Evolutionary conservation across 2,113 vertebrate genomes (phyloP), one percentile per base, ranked within the genome.

Genomic region (Uropsilus gracilis): DNA sequence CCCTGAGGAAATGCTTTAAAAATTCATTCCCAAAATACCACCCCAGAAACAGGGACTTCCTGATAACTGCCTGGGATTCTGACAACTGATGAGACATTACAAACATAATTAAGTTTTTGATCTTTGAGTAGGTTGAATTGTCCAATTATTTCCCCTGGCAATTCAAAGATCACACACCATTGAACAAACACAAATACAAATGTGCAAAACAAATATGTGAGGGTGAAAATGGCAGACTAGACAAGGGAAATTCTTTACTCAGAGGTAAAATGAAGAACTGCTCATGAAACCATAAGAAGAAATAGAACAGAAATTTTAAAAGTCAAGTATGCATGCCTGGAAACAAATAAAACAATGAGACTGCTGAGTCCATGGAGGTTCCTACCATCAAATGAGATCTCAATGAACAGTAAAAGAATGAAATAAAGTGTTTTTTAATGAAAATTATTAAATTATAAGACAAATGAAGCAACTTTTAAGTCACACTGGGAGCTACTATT

Each of bases 101-200:
- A 53, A 84, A 92, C 82, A 89, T 78, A 82, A 95, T 89, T 86
- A 90, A 82, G 82, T 64, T 59, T 82, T 95, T 77, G 83, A 90
- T 86, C 30, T 94, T 76, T 59, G 69, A 93, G 59, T 90, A 48
- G 64, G 39, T 80, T 89, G 57, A 68, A 93, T 93, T 86, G 78
- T 86, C 50, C 64, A 30, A 88, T 90, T 85, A 92, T 86, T 91
- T 89, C 91, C 78, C 81, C 37, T 18, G 10, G 39, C n/a, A 46
- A 66, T 94, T 96, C 26, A 66, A 83, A 83, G 61, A 81, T 86
- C 48, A 94, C 73, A 96, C 77, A 66, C 44, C 50, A 93, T 61
- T 94, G 83, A 96, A 80, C 63, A 59, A 86, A 28, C 72, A 94
- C 91, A 90, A 88, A 88, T 86, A 22, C 63, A 75, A 90, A 86